A percentile compares a stretch with the other conserved stretches of the same genome.
Conservation (phyloP, 1,140 invertebrate species). For the Drosophila rhopaloa region DNA sequence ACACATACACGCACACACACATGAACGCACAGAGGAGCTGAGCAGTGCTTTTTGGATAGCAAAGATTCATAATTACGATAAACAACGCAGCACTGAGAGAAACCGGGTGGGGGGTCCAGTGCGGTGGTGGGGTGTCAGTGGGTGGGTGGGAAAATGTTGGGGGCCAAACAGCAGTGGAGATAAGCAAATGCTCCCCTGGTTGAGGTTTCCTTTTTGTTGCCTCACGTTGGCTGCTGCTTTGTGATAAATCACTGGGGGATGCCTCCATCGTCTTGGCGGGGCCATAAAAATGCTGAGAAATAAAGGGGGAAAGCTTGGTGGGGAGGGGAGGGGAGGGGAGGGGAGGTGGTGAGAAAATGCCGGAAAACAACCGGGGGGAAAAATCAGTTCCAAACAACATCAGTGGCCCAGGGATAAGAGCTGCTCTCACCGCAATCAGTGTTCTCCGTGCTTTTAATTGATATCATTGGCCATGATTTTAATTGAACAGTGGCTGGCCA, state of each 20-base stretch:
- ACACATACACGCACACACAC: conserved; percentile 52
- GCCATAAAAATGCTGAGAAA: conserved; percentile 33
- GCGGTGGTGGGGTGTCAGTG: no score
- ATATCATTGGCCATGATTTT: conserved; percentile 77
- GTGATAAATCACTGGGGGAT: conserved; percentile 56
- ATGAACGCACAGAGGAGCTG: conserved; percentile 40
- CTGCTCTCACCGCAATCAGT: conserved; percentile 65
- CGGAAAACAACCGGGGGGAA: no score
- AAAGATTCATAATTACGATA: conserved; percentile 71
- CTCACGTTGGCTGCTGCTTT: conserved; percentile 23
- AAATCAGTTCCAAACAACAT: no score
- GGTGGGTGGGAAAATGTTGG: conserved; percentile 8
- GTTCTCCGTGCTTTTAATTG: conserved; percentile 67
- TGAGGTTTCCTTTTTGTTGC: conserved; percentile 46
- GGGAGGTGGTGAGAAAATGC: not conserved
- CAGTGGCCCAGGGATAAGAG: conserved; percentile 36
- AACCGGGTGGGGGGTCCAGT: not conserved
- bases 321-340: no score
- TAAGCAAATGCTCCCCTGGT: conserved; percentile 60
- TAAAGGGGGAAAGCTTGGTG: conserved; percentile 7
- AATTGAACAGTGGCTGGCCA: conserved; percentile 74
- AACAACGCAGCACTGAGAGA: conserved; percentile 38
- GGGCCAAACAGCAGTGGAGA: conserved; percentile 33
- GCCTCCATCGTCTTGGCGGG: conserved; percentile 30
- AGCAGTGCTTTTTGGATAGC: conserved; percentile 48